These are phyloP conservation scores for Mechanitis messenoides DNA, from an alignment of 2,888 invertebrate genomes.

Conservation along the genomic window DNA sequence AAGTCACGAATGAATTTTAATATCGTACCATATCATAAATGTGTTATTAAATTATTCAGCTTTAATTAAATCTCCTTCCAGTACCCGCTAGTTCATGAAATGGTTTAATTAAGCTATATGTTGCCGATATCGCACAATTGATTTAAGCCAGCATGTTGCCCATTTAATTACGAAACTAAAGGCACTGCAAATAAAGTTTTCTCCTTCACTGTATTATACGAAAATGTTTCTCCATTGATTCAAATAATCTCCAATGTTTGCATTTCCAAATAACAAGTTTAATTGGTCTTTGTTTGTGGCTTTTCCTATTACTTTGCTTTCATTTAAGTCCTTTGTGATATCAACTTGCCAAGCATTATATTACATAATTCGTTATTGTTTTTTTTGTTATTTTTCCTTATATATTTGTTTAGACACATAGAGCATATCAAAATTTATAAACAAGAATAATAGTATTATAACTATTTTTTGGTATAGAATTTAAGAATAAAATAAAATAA, in stretches of 20 bases:
- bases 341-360: neutral
- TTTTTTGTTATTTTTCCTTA: no score
- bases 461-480: no score
- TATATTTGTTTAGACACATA: no score
- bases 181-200: slow-evolving; percentile 14
- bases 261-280: slow-evolving; percentile 10
- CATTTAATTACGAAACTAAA: slow-evolving; percentile 21
- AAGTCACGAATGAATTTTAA: no score
- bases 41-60: neutral
- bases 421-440: no score
- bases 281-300: slow-evolving; percentile 9
- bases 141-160: slow-evolving; percentile 19
- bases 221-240: slow-evolving; percentile 21
- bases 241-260: neutral
- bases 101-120: slow-evolving; percentile 18
- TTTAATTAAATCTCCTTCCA: slow-evolving; percentile 8
- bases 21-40: neutral
- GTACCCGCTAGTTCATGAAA: slow-evolving; percentile 15
- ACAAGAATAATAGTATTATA: no score
- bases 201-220: slow-evolving; percentile 20
- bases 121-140: slow-evolving; percentile 18
- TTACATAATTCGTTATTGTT: neutral
- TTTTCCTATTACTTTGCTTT: slow-evolving; percentile 1
- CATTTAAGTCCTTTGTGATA: neutral
- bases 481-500: no score